Evolutionary conservation across 64 coral and sea anemone species (phyloP).

Genomic region (Pocillopora damicornis): DNA sequence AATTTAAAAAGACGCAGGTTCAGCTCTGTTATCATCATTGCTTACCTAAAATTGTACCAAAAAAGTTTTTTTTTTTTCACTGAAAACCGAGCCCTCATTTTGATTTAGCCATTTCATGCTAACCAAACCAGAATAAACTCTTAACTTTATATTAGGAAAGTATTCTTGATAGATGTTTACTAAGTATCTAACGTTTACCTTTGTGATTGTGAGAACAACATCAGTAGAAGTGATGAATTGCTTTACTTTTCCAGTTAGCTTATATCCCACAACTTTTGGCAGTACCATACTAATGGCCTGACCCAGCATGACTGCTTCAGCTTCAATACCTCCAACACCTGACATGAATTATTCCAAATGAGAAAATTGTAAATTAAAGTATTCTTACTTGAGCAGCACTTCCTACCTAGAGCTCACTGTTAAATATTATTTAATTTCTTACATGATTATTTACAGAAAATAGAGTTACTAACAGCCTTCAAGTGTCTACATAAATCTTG

Average conservation of each 20-base stretch:
- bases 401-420: too few relatives aligned
- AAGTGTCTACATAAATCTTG: too few relatives aligned
- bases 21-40: too few relatives aligned
- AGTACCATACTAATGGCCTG: conserved; percentile 97
- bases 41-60: too few relatives aligned
- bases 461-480: too few relatives aligned
- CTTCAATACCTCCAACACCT: conserved; percentile 99
- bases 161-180: too few relatives aligned
- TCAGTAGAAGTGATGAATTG: conserved; percentile 87
- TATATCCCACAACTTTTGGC: conserved; percentile 95
- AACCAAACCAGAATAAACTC: too few relatives aligned
- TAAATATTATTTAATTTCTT: background rate
- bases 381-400: background rate
- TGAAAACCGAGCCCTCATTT: too few relatives aligned
- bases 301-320: conserved; percentile 96
- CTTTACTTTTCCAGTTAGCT: conserved; percentile 77
- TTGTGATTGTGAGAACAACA: conserved; percentile 97
- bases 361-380: background rate
- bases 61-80: too few relatives aligned
- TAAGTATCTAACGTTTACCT: conserved; percentile 32
- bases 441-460: background rate
- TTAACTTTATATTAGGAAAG: too few relatives aligned
- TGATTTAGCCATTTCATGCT: too few relatives aligned
- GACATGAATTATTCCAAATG: background rate
- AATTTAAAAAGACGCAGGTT: too few relatives aligned